Evolutionary conservation across 2,113 vertebrate species (phyloP).

Genomic region (Hepsetus odoe): DNA sequence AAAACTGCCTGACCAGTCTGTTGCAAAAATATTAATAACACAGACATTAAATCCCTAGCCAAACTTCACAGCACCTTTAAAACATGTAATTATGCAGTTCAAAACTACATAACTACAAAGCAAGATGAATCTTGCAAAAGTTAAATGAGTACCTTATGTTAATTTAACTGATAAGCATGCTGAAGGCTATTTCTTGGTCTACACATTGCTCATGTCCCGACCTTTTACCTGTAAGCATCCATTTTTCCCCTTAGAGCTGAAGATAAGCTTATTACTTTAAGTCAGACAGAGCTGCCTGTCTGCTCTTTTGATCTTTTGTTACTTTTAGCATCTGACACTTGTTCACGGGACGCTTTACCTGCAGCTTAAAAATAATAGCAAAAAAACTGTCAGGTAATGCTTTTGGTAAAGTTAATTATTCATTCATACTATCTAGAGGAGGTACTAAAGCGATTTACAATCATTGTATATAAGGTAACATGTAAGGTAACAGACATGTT

Average conservation of each 20-base stretch:
- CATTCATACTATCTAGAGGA: no score
- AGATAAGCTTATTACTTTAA: conserved; percentile 72
- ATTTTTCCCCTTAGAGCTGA: conserved; percentile 52
- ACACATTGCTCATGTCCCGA: neutral
- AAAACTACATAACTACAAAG: neutral
- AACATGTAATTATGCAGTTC: neutral
- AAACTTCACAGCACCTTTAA: neutral
- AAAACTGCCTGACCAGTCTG: neutral
- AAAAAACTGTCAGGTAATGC: neutral
- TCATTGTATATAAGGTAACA: no score
- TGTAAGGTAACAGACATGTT: no score
- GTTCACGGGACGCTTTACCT: conserved; percentile 12
- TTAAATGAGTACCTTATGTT: neutral
- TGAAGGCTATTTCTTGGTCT: neutral
- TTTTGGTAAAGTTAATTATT: neutral
- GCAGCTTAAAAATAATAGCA: neutral
- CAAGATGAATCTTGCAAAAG: no score
- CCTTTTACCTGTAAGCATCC: conserved; percentile 36
- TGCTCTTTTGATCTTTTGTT: conserved; percentile 57
- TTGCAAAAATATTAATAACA: neutral
- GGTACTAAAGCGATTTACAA: no score
- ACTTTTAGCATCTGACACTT: conserved; percentile 60
- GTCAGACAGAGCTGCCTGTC: conserved; percentile 48
- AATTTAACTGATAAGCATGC: neutral
- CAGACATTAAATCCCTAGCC: neutral